Conservation (phyloP, 2,888 invertebrate genomes). For the Chaetogeoica ovagalla region DNA sequence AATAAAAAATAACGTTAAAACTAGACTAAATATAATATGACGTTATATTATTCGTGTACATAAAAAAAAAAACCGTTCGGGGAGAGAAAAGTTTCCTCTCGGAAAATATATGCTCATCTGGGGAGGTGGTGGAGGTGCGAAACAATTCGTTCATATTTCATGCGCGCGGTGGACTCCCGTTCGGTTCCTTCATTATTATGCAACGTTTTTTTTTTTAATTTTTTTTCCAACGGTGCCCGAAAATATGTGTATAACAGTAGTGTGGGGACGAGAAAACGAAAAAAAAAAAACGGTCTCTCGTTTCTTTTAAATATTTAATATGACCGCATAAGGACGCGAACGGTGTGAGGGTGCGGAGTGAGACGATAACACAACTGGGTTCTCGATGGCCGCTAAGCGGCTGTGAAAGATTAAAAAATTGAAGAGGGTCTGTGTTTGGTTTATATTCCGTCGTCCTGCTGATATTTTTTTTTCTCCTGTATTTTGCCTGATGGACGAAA, state of each 20-base stretch:
- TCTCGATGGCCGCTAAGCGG: constrained; percentile 53
- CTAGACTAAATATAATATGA: constrained; percentile 25
- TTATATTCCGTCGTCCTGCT: constrained; percentile 24
- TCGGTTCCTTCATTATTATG: constrained; percentile 48
- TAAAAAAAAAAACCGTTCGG: not conserved
- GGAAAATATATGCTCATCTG: constrained; percentile 46
- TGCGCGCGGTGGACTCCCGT: not conserved
- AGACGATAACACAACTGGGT: constrained; percentile 53
- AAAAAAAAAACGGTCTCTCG: constrained; percentile 48
- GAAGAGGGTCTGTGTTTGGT: constrained; percentile 53
- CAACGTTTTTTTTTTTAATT: constrained; percentile 50
- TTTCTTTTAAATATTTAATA: constrained; percentile 53
- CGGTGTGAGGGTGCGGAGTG: constrained; percentile 2
- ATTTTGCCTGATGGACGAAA: constrained; percentile 16
- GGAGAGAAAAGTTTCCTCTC: constrained; percentile 35
- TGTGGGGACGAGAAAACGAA: not conserved
- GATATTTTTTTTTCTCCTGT: constrained; percentile 27
- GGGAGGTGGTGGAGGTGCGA: not conserved
- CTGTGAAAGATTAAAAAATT: constrained; percentile 53
- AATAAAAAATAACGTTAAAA: not conserved
- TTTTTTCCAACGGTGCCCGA: constrained; percentile 42
- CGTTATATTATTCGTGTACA: constrained; percentile 8
- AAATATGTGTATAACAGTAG: constrained; percentile 15
- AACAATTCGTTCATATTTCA: constrained; percentile 52
- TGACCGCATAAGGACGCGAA: constrained; percentile 10